A percentile compares a stretch with the other conserved stretches of the same genome.
Conservation (phyloP, 2,888 invertebrate species). For the Bellardia bayeri region DNA sequence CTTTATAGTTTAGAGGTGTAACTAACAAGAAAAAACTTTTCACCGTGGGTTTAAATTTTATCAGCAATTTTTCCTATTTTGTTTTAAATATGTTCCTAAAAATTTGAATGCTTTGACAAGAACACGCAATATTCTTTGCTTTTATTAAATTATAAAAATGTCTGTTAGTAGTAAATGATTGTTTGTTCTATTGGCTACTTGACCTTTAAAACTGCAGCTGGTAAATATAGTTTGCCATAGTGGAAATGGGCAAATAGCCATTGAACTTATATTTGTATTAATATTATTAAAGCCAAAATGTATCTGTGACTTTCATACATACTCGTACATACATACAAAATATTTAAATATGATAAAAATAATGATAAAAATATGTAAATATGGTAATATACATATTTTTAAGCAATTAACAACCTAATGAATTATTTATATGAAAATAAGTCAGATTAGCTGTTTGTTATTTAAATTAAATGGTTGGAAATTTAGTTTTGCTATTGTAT, state of each 20-base stretch:
- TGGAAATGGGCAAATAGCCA: neutral
- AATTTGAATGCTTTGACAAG: slow-evolving; percentile 9
- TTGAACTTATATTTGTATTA: neutral
- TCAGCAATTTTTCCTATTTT: slow-evolving; percentile 21
- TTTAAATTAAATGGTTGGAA: slow-evolving; percentile 10
- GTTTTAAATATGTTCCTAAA: slow-evolving; percentile 16
- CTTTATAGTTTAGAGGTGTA: slow-evolving; percentile 12
- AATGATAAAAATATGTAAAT: slow-evolving; percentile 46
- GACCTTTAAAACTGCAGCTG: slow-evolving; percentile 62
- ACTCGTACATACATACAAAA: neutral
- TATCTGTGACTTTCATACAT: slow-evolving; percentile 28
- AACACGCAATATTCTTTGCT: slow-evolving; percentile 43
- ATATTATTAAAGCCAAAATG: neutral
- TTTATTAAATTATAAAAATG: slow-evolving; percentile 27
- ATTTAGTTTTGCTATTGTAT: neutral
- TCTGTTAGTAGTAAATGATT: neutral
- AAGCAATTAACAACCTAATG: slow-evolving; percentile 61
- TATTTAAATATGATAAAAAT: too few relatives aligned
- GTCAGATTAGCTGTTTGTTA: neutral
- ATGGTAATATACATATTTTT: slow-evolving; percentile 41
- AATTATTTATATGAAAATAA: slow-evolving; percentile 47
- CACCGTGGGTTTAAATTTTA: slow-evolving; percentile 15
- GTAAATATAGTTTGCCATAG: neutral
- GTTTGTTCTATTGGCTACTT: slow-evolving; percentile 38
- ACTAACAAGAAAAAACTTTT: neutral